Conservation (phyloP, 2,797 vertebrate genomes). For the Erithacus rubecula region DNA sequence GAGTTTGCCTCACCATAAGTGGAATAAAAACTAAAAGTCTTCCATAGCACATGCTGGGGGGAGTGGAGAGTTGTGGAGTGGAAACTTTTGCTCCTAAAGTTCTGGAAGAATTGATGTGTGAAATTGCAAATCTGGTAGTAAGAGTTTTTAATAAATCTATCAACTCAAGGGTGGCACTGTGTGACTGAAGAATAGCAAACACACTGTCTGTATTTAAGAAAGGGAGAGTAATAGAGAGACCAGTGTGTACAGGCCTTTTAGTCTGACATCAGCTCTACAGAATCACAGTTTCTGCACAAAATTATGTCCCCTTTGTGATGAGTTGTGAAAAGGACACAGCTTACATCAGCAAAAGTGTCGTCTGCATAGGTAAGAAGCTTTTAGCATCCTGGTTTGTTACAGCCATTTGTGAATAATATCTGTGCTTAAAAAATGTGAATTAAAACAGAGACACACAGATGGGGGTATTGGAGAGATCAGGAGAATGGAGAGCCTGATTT, state of each 20-base stretch:
- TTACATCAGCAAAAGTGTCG: neutral
- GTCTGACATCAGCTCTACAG: neutral
- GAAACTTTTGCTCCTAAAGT: slow-evolving; percentile 57
- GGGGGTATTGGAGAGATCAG: neutral
- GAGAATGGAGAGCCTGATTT: slow-evolving; percentile 12
- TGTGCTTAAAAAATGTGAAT: neutral
- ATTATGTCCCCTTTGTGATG: neutral
- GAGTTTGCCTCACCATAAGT: neutral
- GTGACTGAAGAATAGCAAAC: slow-evolving; percentile 50
- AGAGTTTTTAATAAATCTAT: slow-evolving; percentile 67
- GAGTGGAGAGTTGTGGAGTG: neutral
- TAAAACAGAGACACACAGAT: neutral
- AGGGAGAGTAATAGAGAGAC: neutral
- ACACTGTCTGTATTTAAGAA: slow-evolving; percentile 22
- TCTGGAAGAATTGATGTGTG: slow-evolving; percentile 65
- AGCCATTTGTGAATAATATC: neutral
- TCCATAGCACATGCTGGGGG: neutral
- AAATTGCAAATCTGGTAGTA: slow-evolving; percentile 69
- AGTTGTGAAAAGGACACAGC: neutral
- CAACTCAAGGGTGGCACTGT: slow-evolving; percentile 65
- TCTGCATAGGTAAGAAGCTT: neutral
- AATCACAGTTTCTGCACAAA: neutral
- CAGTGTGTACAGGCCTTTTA: neutral
- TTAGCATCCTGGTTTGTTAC: neutral
- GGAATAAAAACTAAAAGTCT: neutral